Conservation (phyloP, 2,888 invertebrate genomes). For the Acrocyrtus sp. region DNA sequence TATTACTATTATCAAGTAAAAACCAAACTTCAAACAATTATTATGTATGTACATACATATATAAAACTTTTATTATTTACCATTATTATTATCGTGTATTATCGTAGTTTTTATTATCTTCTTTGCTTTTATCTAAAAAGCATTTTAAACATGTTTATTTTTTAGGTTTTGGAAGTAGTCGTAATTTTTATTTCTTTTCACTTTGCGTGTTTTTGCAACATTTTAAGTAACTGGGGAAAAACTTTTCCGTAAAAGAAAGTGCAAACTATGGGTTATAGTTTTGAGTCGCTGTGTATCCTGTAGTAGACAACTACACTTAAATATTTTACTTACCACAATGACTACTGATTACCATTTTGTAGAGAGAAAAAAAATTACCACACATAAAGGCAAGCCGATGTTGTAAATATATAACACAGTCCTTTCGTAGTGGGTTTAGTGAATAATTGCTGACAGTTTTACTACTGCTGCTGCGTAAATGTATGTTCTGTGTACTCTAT, state of each 20-base stretch:
- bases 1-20: conserved; percentile 21
- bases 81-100: background rate
- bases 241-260: too few species aligned
- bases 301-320: background rate
- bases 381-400: background rate
- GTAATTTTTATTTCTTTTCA: background rate
- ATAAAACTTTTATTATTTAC: background rate
- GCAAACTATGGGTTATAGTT: background rate
- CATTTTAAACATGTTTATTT: background rate
- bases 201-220: background rate
- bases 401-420: background rate
- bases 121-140: background rate
- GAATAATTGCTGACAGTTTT: background rate
- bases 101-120: background rate
- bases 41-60: background rate
- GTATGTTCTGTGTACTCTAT: background rate
- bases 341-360: background rate
- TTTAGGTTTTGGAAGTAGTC: background rate
- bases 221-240: background rate
- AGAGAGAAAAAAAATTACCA: background rate
- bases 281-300: background rate
- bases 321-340: background rate
- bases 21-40: background rate
- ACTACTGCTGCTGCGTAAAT: background rate
- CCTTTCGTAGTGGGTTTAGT: background rate